Base-by-base conservation (phyloP, 2,797 vertebrate species). In the Sphenopsis melanotis region DNA sequence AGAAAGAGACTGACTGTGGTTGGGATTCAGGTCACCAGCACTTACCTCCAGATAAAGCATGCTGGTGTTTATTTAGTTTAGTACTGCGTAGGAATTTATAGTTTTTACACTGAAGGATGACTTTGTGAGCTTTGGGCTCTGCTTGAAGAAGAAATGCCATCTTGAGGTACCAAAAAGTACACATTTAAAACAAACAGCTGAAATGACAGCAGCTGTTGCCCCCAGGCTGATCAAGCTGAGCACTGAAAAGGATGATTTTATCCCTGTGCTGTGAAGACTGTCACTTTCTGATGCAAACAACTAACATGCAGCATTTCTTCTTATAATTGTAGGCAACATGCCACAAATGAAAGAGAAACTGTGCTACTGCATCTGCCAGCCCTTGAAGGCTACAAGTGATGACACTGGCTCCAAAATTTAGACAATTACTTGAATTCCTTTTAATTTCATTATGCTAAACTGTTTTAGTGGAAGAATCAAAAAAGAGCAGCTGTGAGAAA, bases 121-220 rank as follows among this genome's bases (percentile, higher is more conserved):
- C 44, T 95, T 71, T 30, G 32, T 87, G 63, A 90, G 57, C 87
- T 96, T 72, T 72, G 53, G 41, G 52, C 59, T 93, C n/a, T 30
- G 11, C 68, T 90, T 87, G 65, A 95, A 77, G 71, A 96, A 92
- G 55, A 91, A 86, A 94, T 69, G 49, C 8, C 75, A 59, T 87
- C 70, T 94, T 92, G 92, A 96, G 56, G 69, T 81, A 85, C 60
- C 41, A 30, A 87, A 95, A 49, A 92, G 36, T 75, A 74, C 41
- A 39, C 10, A 5, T 83, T 81, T 89, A 46, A 39, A 87, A 94
- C 60, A 96, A 95, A 91, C 39, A 96, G 46, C 26, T 93, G 36
- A 96, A 95, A n/a, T 87, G 83, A 83, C 71, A 97, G 82, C 89
- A 95, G 59, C 83, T 97, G 95, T 93, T 96, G 85, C 89, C 65